Base-by-base conservation (phyloP, 1,140 invertebrate genomes). In the Aphaenogaster rudis region DNA sequence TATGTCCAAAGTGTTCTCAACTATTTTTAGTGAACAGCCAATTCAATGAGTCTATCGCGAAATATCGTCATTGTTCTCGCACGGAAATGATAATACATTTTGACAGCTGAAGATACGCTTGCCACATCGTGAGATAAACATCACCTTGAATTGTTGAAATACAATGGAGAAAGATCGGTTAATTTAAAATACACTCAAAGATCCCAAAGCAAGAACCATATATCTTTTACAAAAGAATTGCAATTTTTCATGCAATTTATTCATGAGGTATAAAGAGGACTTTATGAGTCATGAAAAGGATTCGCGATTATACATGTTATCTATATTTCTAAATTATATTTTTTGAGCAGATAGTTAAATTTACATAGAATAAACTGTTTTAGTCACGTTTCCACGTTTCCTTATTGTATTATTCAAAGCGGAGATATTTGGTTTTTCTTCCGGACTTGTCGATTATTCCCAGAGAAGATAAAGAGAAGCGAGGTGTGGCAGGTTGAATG, bases 401-500 rank as follows among this genome's bases (percentile, higher is more conserved):
- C 9, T 78, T 36, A 28, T 15, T 13, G 63, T 48, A 17, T 48
- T 64, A 78, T 21, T 80, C 15, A 42, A 42, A 71, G 8, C 48
- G 11, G 8, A 28, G 59, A 42, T 69, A 28, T 9, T 36, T 28
- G 9, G 8, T 61, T 82, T 72, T 61, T 74, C 39, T 48, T 61
- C 7, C 33, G 33, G 21, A 33, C 39, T 36, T 69, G 61, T 67
- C 50, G 79, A 86, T 87, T 85, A 86, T 88, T 89, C 74, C 66
- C 36, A 54, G 76, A 59, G 48, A 84, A 82, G 88, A 87, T 81
- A 84, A 88, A 81, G 42, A 54, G 36, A 81, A 81, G 48, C 21
- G 13, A 81, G 78, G 64, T 67, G 79, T 82, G 80, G 67, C 80
- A 82, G 80, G 52, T 82, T 82, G 67, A 74, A 82, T 82, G 79